phyloP scores from a whole-genome alignment of 2,888 invertebrate species.

The Amphipoea oculea region DNA sequence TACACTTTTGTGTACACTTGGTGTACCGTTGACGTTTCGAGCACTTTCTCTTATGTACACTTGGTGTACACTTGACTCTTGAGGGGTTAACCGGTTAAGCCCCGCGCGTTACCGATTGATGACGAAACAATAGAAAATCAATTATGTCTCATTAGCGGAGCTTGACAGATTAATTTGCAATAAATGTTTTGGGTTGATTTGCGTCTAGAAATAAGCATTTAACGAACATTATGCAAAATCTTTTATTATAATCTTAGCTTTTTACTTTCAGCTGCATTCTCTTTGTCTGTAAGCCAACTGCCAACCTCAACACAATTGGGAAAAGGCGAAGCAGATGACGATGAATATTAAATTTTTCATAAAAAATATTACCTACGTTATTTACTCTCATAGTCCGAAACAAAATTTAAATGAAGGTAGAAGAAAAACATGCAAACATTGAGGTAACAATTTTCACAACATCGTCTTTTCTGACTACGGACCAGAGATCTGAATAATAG shows the following conservation, averaged over 20 bases:
- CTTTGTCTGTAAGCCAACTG: neutral
- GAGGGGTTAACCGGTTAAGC: too few species aligned
- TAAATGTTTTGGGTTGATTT: too few species aligned
- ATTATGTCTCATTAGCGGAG: too few species aligned
- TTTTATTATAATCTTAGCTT: neutral
- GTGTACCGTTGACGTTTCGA: too few species aligned
- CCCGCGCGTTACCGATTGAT: too few species aligned
- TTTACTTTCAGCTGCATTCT: neutral
- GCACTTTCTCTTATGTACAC: too few species aligned
- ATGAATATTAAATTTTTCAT: neutral
- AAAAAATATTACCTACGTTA: neutral
- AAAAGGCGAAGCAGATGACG: neutral
- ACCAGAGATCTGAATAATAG: neutral
- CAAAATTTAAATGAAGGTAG: neutral
- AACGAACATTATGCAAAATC: neutral
- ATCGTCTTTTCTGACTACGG: neutral
- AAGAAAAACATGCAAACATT: neutral
- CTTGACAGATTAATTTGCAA: too few species aligned
- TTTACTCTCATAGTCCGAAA: neutral
- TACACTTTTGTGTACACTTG: too few species aligned
- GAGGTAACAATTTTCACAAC: neutral
- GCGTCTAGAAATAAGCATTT: neutral
- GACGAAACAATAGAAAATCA: too few species aligned
- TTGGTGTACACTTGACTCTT: too few species aligned
- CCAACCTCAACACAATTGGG: neutral